These are phyloP conservation scores for Isaurus tuberculatus DNA, from an alignment of 92 coral and sea anemone species.

Conservation along the genomic window DNA sequence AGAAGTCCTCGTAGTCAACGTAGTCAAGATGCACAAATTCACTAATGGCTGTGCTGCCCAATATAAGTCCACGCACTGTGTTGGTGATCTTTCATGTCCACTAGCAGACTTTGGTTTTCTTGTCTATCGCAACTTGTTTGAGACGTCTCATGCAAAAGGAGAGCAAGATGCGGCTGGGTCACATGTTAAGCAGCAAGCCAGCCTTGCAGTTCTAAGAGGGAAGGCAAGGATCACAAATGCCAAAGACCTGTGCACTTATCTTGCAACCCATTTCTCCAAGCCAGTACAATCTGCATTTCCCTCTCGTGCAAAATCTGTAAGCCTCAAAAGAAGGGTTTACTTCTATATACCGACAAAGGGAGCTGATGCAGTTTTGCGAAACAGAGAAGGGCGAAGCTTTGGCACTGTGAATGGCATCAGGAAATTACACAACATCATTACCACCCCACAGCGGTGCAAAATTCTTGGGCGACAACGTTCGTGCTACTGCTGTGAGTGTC, in stretches of 20 bases:
- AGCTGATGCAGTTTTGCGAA: not conserved
- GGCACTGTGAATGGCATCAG: conserved; percentile 5
- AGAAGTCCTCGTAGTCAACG: not conserved
- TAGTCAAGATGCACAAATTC: not conserved
- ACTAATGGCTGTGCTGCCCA: not conserved
- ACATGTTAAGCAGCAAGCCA: conserved; percentile 34
- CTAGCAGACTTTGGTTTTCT: not conserved
- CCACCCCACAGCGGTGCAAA: conserved; percentile 26
- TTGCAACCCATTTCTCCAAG: conserved; percentile 37
- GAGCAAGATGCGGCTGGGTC: not conserved
- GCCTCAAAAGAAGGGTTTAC: not conserved
- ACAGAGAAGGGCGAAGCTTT: conserved; percentile 21
- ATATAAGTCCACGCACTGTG: not conserved
- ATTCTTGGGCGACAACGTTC: not conserved
- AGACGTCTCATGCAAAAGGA: not conserved
- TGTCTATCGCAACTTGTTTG: not conserved
- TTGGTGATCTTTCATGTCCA: not conserved
- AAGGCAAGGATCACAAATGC: conserved; percentile 57
- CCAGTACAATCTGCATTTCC: conserved; percentile 19
- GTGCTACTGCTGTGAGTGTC: not conserved
- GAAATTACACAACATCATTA: conserved; percentile 18
- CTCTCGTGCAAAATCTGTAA: not conserved
- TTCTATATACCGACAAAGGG: not conserved
- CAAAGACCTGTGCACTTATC: conserved; percentile 43
- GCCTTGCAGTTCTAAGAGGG: conserved; percentile 56